Conservation (phyloP, 2,888 invertebrate species). For the Lymantria monacha region DNA sequence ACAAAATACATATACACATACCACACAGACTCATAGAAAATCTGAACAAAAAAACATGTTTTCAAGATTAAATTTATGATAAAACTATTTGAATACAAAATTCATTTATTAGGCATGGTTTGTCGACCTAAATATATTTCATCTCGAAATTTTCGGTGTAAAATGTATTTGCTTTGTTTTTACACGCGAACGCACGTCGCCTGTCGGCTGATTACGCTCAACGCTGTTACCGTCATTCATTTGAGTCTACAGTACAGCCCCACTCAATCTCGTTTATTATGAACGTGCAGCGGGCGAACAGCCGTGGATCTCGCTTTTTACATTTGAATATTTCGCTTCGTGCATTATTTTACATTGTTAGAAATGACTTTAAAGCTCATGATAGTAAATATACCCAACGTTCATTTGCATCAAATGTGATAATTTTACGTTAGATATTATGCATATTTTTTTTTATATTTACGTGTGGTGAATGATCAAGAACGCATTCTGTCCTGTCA, state of each 20-base stretch:
- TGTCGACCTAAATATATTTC: conserved; percentile 36
- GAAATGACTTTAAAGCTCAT: conserved; percentile 42
- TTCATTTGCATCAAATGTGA: conserved; percentile 30
- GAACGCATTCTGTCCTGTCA: no score
- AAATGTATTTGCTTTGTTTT: conserved; percentile 68
- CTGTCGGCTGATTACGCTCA: conserved; percentile 71
- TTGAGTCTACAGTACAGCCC: conserved; percentile 66
- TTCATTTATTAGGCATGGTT: conserved; percentile 34
- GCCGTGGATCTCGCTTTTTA: conserved; percentile 59
- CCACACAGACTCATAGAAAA: conserved; percentile 20
- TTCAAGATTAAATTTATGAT: conserved; percentile 24
- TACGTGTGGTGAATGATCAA: not conserved
- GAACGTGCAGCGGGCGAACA: conserved; percentile 62
- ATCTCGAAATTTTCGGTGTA: conserved; percentile 44
- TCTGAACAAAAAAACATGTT: conserved; percentile 16
- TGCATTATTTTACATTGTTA: conserved; percentile 64
- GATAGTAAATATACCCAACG: conserved; percentile 35
- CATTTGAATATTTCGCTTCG: conserved; percentile 65
- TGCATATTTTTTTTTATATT: conserved; percentile 22
- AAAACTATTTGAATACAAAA: conserved; percentile 36
- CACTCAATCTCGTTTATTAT: conserved; percentile 79
- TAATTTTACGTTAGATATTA: conserved; percentile 28
- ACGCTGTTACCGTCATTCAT: conserved; percentile 73
- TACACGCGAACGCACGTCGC: conserved; percentile 62
- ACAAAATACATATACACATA: no score